Evolutionary conservation across 2,797 vertebrate species (phyloP).

Genomic region (Galagoides demidoff): DNA sequence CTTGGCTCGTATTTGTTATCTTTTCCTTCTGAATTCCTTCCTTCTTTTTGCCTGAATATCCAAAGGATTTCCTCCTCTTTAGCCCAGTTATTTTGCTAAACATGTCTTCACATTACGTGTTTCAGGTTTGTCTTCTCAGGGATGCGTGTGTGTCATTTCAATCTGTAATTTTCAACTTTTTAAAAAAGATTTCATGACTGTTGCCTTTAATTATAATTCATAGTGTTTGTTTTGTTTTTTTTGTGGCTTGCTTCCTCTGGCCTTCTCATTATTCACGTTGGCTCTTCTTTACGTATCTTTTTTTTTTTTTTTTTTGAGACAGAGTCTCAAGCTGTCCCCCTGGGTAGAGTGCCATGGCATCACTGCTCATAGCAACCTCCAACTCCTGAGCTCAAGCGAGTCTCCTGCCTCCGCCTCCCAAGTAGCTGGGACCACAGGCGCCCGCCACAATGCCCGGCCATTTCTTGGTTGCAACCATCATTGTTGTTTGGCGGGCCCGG

Average conservation of each 20-base stretch:
- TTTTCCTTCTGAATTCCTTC: background rate
- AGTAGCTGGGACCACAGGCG: too few species aligned
- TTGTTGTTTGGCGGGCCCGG: too few species aligned
- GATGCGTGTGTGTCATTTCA: background rate
- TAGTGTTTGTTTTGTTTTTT: background rate
- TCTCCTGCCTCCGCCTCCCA: too few species aligned
- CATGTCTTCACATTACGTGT: background rate
- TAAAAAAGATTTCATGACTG: background rate
- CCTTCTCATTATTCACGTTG: background rate
- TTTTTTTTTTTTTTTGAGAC: too few species aligned
- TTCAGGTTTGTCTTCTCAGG: background rate
- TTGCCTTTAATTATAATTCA: background rate
- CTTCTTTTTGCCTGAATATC: background rate
- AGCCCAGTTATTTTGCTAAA: background rate
- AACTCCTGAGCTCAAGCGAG: too few species aligned
- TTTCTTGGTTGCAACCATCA: too few species aligned
- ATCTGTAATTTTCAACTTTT: background rate
- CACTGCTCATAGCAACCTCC: too few species aligned
- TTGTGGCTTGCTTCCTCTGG: background rate
- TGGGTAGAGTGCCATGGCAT: too few species aligned
- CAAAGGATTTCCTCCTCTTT: background rate
- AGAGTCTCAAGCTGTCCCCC: too few species aligned
- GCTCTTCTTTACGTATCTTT: background rate
- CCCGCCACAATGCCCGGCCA: too few species aligned
- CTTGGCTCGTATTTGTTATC: background rate